phyloP scores from a whole-genome alignment of 2,888 invertebrate genomes.

The Seladonia tumulorum region DNA sequence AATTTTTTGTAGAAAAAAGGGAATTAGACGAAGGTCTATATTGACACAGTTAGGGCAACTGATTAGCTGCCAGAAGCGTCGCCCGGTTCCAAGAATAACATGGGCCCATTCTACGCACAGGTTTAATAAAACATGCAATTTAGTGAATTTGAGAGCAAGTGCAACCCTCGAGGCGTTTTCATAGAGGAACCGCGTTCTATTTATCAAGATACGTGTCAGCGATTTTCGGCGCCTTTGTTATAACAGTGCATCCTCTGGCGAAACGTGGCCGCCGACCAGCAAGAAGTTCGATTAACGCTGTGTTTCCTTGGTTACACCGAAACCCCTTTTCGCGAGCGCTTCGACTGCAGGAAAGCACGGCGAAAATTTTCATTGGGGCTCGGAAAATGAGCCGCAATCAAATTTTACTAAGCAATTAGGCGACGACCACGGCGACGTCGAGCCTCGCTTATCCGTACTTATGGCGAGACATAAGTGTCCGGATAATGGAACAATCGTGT shows the following conservation, averaged over 20 bases:
- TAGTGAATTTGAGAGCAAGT: background rate
- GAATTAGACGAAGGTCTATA: background rate
- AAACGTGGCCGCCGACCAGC: conserved; percentile 28
- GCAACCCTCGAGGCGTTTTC: conserved; percentile 12
- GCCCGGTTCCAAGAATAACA: background rate
- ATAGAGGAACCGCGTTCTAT: conserved; percentile 25
- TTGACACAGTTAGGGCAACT: background rate
- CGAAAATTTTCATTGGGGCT: background rate
- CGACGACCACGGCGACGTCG: background rate
- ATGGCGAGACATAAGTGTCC: background rate
- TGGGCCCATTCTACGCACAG: background rate
- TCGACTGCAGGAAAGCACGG: background rate
- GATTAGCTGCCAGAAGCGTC: background rate
- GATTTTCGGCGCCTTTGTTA: conserved; percentile 46
- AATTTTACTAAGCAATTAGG: background rate
- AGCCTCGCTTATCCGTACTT: background rate
- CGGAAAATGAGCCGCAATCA: background rate
- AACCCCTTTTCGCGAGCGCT: background rate
- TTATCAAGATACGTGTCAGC: conserved; percentile 52
- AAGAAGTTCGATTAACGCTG: conserved; percentile 41
- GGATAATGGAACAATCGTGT: background rate
- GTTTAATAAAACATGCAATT: conserved; percentile 12
- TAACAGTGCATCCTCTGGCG: conserved; percentile 20
- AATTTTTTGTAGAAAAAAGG: background rate
- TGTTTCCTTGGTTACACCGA: conserved; percentile 14